Conservation (phyloP, 23 tunicate genomes). For the Trididemnum clinides region DNA sequence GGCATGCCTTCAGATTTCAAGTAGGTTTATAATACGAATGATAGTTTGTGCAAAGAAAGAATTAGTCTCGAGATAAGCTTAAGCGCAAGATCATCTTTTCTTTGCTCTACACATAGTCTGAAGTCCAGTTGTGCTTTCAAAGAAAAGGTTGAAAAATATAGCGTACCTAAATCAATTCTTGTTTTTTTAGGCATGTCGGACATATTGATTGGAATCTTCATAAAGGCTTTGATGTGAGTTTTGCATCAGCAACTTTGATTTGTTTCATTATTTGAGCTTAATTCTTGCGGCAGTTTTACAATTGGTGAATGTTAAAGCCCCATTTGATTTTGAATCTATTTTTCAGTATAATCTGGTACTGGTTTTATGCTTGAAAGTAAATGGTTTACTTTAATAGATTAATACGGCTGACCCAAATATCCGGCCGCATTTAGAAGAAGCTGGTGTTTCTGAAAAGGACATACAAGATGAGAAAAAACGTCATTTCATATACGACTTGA, state of each 20-base stretch:
- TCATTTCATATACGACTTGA: conserved; percentile 70
- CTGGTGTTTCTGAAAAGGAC: conserved; percentile 63
- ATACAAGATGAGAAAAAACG: conserved; percentile 65
- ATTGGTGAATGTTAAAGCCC: neutral
- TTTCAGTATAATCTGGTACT: too few species aligned
- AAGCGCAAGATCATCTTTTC: too few species aligned
- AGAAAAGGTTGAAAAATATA: too few species aligned
- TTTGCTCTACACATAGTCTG: too few species aligned
- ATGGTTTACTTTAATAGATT: conserved; percentile 28
- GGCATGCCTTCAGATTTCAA: conserved; percentile 80
- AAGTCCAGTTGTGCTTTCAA: too few species aligned
- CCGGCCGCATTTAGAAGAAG: conserved; percentile 25
- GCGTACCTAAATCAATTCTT: neutral
- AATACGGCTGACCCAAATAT: conserved; percentile 54
- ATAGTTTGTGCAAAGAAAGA: too few species aligned
- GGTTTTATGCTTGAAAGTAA: too few species aligned
- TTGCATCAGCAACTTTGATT: neutral
- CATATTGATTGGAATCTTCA: conserved; percentile 95
- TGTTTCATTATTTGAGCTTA: neutral
- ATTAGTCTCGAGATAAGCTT: too few species aligned
- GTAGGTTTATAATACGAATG: conserved; percentile 35
- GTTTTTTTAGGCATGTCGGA: conserved; percentile 73
- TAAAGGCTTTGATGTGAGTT: conserved; percentile 93
- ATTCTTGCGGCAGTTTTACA: too few species aligned
- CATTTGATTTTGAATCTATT: neutral